A percentile compares a stretch with the other conserved stretches of the same genome.
Evolutionary conservation across 2,113 vertebrate genomes (phyloP).

Genomic region (Madoqua kirkii): DNA sequence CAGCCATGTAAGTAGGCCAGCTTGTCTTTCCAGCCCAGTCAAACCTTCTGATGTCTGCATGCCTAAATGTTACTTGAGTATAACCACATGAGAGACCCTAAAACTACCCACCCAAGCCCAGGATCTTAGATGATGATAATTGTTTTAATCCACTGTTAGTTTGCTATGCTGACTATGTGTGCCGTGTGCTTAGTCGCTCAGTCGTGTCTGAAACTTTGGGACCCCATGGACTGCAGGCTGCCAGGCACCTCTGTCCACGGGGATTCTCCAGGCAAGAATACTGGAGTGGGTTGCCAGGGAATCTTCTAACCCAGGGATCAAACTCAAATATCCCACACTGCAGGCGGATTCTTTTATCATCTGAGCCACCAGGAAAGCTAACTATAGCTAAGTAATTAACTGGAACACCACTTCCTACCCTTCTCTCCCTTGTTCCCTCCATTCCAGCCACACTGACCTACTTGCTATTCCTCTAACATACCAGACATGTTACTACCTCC

Average conservation of each 20-base stretch:
- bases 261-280: neutral
- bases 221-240: neutral
- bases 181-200: neutral
- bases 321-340: neutral
- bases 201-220: neutral
- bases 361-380: neutral
- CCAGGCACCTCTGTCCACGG: neutral
- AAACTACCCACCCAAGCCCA: neutral
- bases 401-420: neutral
- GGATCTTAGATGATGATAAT: neutral
- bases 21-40: neutral
- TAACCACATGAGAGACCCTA: neutral
- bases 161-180: neutral
- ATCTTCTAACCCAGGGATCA: neutral
- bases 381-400: neutral
- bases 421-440: neutral
- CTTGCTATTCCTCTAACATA: neutral
- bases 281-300: neutral
- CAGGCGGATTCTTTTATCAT: neutral
- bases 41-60: neutral
- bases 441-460: neutral
- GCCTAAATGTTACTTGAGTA: neutral
- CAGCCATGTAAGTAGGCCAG: neutral
- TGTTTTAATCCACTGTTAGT: neutral
- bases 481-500: neutral